Conservation (phyloP, 2,113 vertebrate species). For the Oncorhynchus gorbuscha region DNA sequence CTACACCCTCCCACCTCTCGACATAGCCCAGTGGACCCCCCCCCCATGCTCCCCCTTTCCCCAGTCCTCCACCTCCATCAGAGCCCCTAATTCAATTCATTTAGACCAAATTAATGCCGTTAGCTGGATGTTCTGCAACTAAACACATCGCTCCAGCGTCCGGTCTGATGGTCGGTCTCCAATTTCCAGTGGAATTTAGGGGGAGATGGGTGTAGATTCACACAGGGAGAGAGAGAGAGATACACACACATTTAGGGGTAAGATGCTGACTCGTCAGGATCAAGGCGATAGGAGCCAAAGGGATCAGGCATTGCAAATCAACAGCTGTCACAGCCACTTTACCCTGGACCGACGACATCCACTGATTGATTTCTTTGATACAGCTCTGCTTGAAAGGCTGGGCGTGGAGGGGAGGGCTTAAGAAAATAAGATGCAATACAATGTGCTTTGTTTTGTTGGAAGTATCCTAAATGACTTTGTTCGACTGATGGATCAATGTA, state of each 20-base stretch:
- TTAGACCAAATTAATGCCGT: conserved; percentile 56
- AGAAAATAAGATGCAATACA: background rate
- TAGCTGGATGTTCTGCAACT: conserved; percentile 43
- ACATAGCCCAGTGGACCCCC: background rate
- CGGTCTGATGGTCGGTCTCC: conserved; percentile 7
- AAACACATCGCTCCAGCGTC: conserved; percentile 27
- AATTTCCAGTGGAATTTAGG: conserved; percentile 31
- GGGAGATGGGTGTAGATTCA: background rate
- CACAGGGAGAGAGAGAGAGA: too few relatives aligned
- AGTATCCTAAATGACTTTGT: too few relatives aligned
- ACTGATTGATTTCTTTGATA: conserved; percentile 38
- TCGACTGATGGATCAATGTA: too few relatives aligned
- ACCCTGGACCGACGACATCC: background rate
- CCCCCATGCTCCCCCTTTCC: conserved; percentile 9
- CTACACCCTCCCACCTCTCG: background rate
- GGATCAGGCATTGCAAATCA: conserved; percentile 28
- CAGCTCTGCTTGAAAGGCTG: background rate
- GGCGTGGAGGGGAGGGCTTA: background rate
- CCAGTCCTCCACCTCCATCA: conserved; percentile 6
- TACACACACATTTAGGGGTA: too few relatives aligned
- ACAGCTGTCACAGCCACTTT: conserved; percentile 35
- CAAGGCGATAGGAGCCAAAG: background rate
- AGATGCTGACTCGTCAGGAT: conserved; percentile 22
- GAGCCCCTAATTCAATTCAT: conserved; percentile 50
- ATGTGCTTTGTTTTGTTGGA: background rate